Percentiles rank a stretch among this genome's conserved stretches.
Conservation (phyloP, 2,797 vertebrate genomes). For the Mus spretus region DNA sequence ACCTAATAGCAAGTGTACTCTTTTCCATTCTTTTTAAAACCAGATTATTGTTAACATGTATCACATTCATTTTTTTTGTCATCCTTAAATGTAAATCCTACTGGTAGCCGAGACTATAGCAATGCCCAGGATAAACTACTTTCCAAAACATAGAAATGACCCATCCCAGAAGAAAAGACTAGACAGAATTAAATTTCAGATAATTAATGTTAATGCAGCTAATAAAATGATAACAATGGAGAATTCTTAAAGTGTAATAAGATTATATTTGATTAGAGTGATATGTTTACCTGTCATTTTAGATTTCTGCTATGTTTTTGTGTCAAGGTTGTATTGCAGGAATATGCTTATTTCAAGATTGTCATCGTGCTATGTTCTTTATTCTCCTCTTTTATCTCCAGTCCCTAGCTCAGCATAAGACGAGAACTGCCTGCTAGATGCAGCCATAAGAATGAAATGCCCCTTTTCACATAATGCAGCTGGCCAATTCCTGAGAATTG, state of each 20-base stretch:
- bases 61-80: background rate
- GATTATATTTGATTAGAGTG: background rate
- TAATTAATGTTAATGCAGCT: background rate
- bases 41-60: background rate
- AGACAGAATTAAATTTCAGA: background rate
- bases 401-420: background rate
- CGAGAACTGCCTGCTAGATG: background rate
- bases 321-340: background rate
- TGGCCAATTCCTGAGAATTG: background rate
- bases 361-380: background rate
- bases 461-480: background rate
- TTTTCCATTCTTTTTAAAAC: background rate
- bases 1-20: background rate
- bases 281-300: background rate
- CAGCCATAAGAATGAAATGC: background rate
- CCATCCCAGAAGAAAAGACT: background rate
- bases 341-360: background rate
- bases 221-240: background rate
- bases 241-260: background rate
- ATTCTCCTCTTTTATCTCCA: background rate
- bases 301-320: background rate
- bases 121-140: background rate
- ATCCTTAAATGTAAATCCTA: background rate
- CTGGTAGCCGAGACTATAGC: too few species aligned
- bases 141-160: background rate